Evolutionary conservation across 2,888 invertebrate species (phyloP).

Genomic region (Eristalinus aeneus): DNA sequence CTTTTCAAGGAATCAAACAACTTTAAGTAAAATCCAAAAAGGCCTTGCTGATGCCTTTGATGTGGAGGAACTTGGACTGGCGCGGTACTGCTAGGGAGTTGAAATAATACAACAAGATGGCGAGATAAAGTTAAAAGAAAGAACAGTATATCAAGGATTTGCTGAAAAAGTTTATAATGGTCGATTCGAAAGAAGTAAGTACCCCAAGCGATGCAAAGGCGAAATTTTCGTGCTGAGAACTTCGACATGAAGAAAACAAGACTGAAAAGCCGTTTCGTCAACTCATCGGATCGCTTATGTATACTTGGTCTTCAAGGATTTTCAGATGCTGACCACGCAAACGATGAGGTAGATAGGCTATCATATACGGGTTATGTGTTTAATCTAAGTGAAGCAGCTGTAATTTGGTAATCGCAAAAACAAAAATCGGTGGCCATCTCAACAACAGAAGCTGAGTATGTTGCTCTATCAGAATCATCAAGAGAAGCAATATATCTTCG

Average conservation of each 20-base stretch:
- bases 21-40: not conserved
- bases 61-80: no score
- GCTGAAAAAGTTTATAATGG: conserved; percentile 23
- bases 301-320: no score
- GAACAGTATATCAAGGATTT: conserved; percentile 23
- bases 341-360: no score
- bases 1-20: no score
- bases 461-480: not conserved
- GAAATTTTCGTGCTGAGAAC: conserved; percentile 1
- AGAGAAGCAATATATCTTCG: conserved; percentile 16
- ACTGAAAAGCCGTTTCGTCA: conserved; percentile 20
- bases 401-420: no score
- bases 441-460: no score
- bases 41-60: not conserved
- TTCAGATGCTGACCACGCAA: no score
- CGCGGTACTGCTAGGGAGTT: no score
- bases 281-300: conserved; percentile 33
- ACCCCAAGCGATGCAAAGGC: conserved; percentile 23
- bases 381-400: no score
- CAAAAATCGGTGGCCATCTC: no score
- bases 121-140: conserved; percentile 19
- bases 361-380: no score
- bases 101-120: conserved; percentile 27
- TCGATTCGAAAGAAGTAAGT: conserved; percentile 17
- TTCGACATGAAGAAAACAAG: not conserved